phyloP scores from a whole-genome alignment of 2,113 vertebrate species.

The Brienomyrus brachyistius region DNA sequence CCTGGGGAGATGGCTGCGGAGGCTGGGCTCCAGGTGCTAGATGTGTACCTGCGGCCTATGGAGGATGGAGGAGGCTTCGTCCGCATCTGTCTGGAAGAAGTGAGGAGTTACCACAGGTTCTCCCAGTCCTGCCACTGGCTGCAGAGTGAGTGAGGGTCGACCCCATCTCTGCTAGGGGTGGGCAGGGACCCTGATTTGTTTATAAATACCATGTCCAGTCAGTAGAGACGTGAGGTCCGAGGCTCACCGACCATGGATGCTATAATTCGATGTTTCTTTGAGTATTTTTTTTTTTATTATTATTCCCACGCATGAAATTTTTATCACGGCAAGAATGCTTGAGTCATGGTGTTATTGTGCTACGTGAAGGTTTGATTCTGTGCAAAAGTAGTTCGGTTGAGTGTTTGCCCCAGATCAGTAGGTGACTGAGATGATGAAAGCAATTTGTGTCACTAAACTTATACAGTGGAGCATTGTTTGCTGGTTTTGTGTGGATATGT shows the following conservation, averaged over 20 bases:
- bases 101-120: conserved; percentile 58
- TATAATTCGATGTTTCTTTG: background rate
- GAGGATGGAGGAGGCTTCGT: conserved; percentile 28
- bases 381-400: background rate
- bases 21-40: conserved; percentile 16
- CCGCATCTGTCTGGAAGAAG: conserved; percentile 54
- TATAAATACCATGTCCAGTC: background rate
- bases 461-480: background rate
- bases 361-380: background rate
- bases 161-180: background rate
- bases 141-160: conserved; percentile 46
- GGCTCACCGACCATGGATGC: background rate
- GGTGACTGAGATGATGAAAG: background rate
- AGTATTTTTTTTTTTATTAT: background rate
- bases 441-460: background rate
- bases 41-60: conserved; percentile 16
- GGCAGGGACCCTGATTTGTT: background rate
- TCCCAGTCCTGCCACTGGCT: conserved; percentile 49
- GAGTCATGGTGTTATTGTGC: background rate
- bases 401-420: background rate
- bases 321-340: background rate
- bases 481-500: background rate
- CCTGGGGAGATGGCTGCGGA: conserved; percentile 19
- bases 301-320: background rate
- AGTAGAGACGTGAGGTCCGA: background rate